Conservation (phyloP, 2,113 vertebrate species). For the Mesocricetus auratus region DNA sequence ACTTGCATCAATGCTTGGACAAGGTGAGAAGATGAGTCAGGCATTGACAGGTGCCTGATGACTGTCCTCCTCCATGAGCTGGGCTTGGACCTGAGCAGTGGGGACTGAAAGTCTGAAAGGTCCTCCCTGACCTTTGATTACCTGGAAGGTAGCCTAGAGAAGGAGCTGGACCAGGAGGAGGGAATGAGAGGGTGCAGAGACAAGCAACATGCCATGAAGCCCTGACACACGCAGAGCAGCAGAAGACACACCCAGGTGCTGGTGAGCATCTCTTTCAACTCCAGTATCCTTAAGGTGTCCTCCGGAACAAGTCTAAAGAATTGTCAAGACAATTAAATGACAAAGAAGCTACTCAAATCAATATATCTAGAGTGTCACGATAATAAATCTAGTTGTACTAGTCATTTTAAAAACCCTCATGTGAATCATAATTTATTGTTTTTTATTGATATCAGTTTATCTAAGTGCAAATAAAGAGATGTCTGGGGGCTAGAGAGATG, state of each 20-base stretch:
- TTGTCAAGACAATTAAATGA: neutral
- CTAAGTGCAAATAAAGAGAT: neutral
- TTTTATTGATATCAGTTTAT: neutral
- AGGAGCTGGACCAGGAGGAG: neutral
- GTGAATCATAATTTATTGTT: neutral
- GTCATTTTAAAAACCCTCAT: neutral
- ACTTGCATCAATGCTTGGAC: neutral
- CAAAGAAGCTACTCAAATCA: neutral
- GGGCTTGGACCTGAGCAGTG: too few relatives aligned
- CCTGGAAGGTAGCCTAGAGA: neutral
- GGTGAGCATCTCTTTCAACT: neutral
- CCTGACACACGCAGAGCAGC: too few relatives aligned
- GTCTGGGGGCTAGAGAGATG: neutral
- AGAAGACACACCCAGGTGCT: neutral
- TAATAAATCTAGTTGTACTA: neutral
- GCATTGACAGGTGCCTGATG: too few relatives aligned
- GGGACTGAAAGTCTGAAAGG: too few relatives aligned
- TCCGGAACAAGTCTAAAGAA: neutral
- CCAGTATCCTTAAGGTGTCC: neutral
- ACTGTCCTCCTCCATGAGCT: neutral
- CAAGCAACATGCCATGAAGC: neutral
- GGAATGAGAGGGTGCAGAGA: too few relatives aligned
- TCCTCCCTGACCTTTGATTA: fast-evolving
- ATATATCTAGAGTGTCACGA: neutral
- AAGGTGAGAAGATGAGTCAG: too few relatives aligned